These are phyloP conservation scores for Cheirogaleus medius DNA, from an alignment of 2,113 vertebrate species.

Conservation along the genomic window DNA sequence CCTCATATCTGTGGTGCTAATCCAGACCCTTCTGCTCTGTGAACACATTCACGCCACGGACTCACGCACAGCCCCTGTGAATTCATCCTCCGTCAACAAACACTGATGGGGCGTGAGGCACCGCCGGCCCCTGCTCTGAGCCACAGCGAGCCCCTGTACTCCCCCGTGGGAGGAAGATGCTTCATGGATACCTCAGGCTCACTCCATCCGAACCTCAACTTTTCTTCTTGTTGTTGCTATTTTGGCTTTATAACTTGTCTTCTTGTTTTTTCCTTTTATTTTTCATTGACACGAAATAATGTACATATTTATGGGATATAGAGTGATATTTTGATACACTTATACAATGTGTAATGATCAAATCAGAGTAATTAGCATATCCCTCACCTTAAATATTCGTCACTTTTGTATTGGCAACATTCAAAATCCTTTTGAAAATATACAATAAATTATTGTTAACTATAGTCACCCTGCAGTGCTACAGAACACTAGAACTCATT, in stretches of 20 bases:
- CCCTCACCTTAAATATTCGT: not conserved
- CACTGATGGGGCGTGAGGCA: accelerated
- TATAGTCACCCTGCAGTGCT: not conserved
- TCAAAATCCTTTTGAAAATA: not conserved
- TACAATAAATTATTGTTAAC: not conserved
- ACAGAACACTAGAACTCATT: not conserved
- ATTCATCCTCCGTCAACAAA: not conserved
- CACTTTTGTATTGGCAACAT: not conserved
- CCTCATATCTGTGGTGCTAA: too few relatives aligned
- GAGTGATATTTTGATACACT: not conserved
- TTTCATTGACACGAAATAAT: not conserved
- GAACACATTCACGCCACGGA: accelerated
- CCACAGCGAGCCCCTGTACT: not conserved
- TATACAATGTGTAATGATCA: not conserved
- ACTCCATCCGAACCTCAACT: not conserved
- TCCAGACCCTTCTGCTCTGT: not conserved
- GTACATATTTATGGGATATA: not conserved
- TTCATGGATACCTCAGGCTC: not conserved
- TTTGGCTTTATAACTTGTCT: not conserved
- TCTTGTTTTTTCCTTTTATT: not conserved
- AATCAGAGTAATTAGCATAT: not conserved
- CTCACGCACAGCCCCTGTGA: not conserved
- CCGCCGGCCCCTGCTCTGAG: not conserved
- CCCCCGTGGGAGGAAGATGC: accelerated
- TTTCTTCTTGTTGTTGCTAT: not conserved